A percentile compares a stretch with the other conserved stretches of the same genome.
Conservation (phyloP, 1,140 invertebrate genomes). For the Lepidurus couesii region DNA sequence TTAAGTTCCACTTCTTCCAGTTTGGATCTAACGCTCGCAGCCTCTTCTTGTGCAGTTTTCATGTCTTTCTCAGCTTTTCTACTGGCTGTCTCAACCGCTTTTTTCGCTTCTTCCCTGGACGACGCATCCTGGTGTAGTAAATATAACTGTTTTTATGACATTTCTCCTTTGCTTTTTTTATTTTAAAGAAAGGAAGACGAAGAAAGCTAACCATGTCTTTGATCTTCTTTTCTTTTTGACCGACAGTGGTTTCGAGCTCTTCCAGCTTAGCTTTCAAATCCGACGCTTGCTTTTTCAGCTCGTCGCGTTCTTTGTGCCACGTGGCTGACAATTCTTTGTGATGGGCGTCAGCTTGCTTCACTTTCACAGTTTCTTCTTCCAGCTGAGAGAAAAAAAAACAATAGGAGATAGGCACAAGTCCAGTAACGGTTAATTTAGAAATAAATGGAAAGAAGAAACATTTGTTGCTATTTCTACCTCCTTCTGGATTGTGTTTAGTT, state of each 20-base stretch:
- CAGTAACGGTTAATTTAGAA: slow-evolving; percentile 13
- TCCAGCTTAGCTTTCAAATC: slow-evolving; percentile 54
- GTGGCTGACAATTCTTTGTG: slow-evolving; percentile 46
- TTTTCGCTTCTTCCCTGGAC: slow-evolving; percentile 49
- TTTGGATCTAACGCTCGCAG: slow-evolving; percentile 45
- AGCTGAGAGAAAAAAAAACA: slow-evolving; percentile 45
- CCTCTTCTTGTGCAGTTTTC: slow-evolving; percentile 49
- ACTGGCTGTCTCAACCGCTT: slow-evolving; percentile 46
- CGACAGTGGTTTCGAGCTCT: slow-evolving; percentile 51
- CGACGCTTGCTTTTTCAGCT: slow-evolving; percentile 40
- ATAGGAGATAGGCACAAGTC: slow-evolving; percentile 26
- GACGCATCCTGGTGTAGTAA: slow-evolving; percentile 47
- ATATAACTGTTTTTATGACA: neutral
- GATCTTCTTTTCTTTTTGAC: slow-evolving; percentile 53
- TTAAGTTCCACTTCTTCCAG: slow-evolving; percentile 53
- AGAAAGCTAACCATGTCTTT: slow-evolving; percentile 52
- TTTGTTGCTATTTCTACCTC: slow-evolving; percentile 45
- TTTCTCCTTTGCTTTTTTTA: neutral
- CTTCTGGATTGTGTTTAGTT: slow-evolving; percentile 55
- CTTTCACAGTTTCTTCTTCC: slow-evolving; percentile 53
- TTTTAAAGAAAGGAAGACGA: slow-evolving; percentile 31
- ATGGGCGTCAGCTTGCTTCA: slow-evolving; percentile 52
- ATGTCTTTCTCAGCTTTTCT: slow-evolving; percentile 48
- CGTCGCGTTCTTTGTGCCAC: slow-evolving; percentile 42
- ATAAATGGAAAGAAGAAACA: slow-evolving; percentile 16